Evolutionary conservation across 2,888 invertebrate species (phyloP).

Genomic region (Saturnia japonica): DNA sequence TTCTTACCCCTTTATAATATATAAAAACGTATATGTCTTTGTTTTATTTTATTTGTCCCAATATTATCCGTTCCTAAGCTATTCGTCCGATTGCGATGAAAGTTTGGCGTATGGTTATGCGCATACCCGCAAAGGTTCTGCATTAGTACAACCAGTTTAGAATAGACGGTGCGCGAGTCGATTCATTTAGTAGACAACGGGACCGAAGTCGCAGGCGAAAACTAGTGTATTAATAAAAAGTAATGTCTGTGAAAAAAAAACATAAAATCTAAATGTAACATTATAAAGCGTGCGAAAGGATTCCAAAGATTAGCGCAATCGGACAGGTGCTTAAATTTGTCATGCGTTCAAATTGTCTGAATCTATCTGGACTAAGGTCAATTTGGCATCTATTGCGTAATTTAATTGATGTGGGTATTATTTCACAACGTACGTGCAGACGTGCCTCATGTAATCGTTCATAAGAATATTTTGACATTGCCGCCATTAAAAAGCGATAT

Average conservation of each 20-base stretch:
- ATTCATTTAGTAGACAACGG: too few relatives aligned
- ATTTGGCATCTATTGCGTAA: constrained; percentile 5
- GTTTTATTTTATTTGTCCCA: too few relatives aligned
- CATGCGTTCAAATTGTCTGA: neutral
- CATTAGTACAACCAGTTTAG: too few relatives aligned
- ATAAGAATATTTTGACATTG: constrained; percentile 11
- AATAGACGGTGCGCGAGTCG: too few relatives aligned
- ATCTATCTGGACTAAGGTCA: constrained; percentile 7
- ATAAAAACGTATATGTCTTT: too few relatives aligned
- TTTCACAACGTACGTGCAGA: constrained; percentile 2
- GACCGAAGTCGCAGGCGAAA: too few relatives aligned
- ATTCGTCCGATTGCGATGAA: too few relatives aligned
- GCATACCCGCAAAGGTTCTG: too few relatives aligned
- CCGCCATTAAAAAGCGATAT: constrained; percentile 6
- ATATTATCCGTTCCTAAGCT: too few relatives aligned
- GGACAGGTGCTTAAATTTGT: neutral
- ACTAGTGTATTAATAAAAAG: too few relatives aligned
- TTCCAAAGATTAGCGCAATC: constrained; percentile 5
- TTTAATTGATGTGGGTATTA: constrained; percentile 7
- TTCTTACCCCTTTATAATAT: too few relatives aligned
- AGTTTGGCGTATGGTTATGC: too few relatives aligned
- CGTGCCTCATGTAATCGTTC: constrained; percentile 10
- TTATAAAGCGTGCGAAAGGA: neutral
- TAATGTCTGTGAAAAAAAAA: neutral
- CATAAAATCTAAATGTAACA: neutral